Percentiles rank a stretch among this genome's conserved stretches.
These are phyloP conservation scores for Pteronura brasiliensis DNA, from an alignment of 2,113 vertebrate genomes.

Conservation along the genomic window DNA sequence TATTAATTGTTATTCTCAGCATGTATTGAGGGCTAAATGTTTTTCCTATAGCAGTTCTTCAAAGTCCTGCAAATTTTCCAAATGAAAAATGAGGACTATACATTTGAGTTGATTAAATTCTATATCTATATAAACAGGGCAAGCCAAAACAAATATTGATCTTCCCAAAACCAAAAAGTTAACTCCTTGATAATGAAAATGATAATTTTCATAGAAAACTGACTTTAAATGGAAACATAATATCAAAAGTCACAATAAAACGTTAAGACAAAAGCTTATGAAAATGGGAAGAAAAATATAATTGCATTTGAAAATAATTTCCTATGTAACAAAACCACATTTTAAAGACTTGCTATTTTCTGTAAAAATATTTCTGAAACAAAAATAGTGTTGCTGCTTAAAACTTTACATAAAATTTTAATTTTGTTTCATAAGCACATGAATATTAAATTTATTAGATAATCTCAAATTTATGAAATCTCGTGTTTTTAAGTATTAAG, in stretches of 20 bases:
- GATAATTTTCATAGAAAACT: neutral
- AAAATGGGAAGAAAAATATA: neutral
- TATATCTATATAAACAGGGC: neutral
- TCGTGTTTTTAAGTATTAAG: neutral
- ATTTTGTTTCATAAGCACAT: neutral
- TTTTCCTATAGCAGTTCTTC: slow-evolving; percentile 29
- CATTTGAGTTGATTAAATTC: slow-evolving; percentile 42
- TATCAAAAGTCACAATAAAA: neutral
- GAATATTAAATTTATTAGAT: neutral
- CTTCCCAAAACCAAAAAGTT: neutral
- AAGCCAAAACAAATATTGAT: slow-evolving; percentile 45
- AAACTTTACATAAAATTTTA: neutral
- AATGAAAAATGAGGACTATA: slow-evolving; percentile 48
- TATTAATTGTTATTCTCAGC: slow-evolving; percentile 41
- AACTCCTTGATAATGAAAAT: neutral
- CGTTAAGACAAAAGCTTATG: neutral
- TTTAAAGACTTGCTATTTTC: neutral
- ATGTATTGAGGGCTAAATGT: neutral
- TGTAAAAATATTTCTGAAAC: neutral
- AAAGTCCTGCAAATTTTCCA: slow-evolving; percentile 32
- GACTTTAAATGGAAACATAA: neutral
- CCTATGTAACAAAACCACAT: neutral
- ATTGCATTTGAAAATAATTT: neutral
- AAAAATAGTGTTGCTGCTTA: neutral
- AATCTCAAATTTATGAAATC: neutral